A percentile compares a stretch with the other conserved stretches of the same genome.
Evolutionary conservation across 2,113 vertebrate genomes (phyloP).

Genomic region (Ellobius talpinus): DNA sequence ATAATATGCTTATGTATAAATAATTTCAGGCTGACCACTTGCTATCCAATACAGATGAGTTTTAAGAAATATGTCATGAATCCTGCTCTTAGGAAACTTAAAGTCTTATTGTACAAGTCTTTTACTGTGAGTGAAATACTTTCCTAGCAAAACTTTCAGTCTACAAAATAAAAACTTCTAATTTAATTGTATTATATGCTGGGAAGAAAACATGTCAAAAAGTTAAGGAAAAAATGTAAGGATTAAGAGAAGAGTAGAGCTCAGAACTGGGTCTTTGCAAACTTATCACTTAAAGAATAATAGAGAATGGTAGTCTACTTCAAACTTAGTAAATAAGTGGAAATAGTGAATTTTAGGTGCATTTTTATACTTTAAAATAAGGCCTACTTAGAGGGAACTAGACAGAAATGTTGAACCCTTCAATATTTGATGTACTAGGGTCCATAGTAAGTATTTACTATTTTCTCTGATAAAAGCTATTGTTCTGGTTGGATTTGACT

Average conservation of each 20-base stretch:
- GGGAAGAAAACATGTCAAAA: not conserved
- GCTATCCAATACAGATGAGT: not conserved
- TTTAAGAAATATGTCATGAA: not conserved
- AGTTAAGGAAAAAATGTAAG: not conserved
- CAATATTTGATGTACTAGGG: slow-evolving; percentile 4
- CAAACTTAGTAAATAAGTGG: not conserved
- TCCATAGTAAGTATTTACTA: not conserved
- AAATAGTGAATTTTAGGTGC: not conserved
- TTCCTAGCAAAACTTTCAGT: not conserved
- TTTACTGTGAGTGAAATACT: not conserved
- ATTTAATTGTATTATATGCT: not conserved
- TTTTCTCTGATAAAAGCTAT: slow-evolving; percentile 3
- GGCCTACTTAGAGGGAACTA: not conserved
- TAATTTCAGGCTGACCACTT: not conserved
- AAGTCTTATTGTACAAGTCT: not conserved
- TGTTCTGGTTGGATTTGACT: not conserved
- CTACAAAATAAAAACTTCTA: slow-evolving; percentile 28
- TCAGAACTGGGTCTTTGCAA: slow-evolving; percentile 2
- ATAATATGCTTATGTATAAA: not conserved
- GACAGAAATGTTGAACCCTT: slow-evolving; percentile 35
- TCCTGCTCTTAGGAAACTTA: slow-evolving; percentile 18
- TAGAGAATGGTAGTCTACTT: not conserved
- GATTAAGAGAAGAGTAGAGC: slow-evolving; percentile 9
- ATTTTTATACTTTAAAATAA: slow-evolving; percentile 34
- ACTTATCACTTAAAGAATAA: not conserved